Percentiles rank a stretch among this genome's conserved stretches.
phyloP scores from a whole-genome alignment of 2,797 vertebrate species.

The Microcaecilia unicolor region DNA sequence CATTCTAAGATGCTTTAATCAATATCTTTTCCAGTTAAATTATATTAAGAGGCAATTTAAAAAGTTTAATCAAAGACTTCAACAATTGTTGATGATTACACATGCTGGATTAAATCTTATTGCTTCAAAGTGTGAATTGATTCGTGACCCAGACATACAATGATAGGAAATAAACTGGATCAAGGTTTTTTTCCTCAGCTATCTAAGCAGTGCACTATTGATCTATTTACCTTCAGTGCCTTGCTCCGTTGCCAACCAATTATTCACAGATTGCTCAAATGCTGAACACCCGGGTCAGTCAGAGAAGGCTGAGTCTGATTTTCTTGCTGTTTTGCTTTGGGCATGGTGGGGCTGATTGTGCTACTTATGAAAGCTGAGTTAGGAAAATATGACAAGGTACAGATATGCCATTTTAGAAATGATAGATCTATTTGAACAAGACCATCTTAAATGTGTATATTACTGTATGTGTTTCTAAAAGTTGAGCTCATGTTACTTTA shows the following conservation, averaged over 20 bases:
- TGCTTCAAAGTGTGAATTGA: conserved; percentile 5
- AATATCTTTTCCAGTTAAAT: conserved; percentile 19
- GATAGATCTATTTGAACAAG: too few relatives aligned
- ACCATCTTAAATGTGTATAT: too few relatives aligned
- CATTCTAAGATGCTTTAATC: conserved; percentile 23
- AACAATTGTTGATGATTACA: conserved; percentile 16
- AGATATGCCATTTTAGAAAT: not conserved
- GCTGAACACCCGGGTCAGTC: not conserved
- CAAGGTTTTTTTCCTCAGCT: not conserved
- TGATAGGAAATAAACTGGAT: conserved; percentile 9
- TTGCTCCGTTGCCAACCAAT: conserved; percentile 1
- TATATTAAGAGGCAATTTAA: conserved; percentile 17
- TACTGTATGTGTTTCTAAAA: too few relatives aligned
- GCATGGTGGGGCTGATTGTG: not conserved
- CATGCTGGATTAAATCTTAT: conserved; percentile 14
- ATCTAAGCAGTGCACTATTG: conserved; percentile 8
- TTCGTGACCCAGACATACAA: not conserved
- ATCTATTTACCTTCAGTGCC: conserved; percentile 24
- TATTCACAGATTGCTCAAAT: conserved; percentile 20
- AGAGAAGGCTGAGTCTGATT: conserved; percentile 1
- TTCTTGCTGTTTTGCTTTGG: conserved; percentile 5
- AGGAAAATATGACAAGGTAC: too few relatives aligned
- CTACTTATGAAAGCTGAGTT: too few relatives aligned
- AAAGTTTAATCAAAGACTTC: conserved; percentile 28
- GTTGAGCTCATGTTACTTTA: too few relatives aligned